Conservation (phyloP, 2,797 vertebrate species). For the Capromys pilorides region DNA sequence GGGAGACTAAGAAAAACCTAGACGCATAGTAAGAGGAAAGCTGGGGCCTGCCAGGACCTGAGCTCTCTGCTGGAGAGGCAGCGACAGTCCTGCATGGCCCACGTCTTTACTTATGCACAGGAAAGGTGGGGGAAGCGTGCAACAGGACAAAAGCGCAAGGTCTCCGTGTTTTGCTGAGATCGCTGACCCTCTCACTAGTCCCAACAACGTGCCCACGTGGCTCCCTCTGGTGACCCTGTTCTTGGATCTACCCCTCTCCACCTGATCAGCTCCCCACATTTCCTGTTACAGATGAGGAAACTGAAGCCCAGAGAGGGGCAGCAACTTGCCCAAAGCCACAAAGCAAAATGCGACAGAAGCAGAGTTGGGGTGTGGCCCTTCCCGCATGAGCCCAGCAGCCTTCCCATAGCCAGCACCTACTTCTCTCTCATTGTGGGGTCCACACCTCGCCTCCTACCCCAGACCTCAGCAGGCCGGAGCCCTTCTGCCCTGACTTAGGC, state of each 20-base stretch:
- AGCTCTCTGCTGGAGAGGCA: neutral
- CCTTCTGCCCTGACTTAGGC: neutral
- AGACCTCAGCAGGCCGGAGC: neutral
- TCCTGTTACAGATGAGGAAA: neutral
- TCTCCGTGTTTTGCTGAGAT: neutral
- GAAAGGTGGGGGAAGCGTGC: neutral
- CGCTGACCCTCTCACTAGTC: neutral
- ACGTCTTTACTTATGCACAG: no score
- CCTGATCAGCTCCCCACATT: neutral
- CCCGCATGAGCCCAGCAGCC: neutral
- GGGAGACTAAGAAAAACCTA: neutral
- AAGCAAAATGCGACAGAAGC: neutral
- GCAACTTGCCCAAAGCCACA: conserved; percentile 10
- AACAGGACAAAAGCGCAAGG: neutral
- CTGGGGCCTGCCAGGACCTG: neutral
- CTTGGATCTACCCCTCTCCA: neutral
- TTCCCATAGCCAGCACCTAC: neutral
- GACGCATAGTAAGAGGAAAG: neutral
- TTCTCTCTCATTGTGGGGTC: rapidly evolving
- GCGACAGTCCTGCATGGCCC: neutral
- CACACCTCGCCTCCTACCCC: neutral
- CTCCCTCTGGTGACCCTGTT: neutral
- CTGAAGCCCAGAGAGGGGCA: neutral
- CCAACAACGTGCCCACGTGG: no score
- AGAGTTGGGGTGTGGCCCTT: neutral